These are phyloP conservation scores for Schlechtendalia chinensis DNA, from an alignment of 1,140 invertebrate genomes.

Conservation along the genomic window DNA sequence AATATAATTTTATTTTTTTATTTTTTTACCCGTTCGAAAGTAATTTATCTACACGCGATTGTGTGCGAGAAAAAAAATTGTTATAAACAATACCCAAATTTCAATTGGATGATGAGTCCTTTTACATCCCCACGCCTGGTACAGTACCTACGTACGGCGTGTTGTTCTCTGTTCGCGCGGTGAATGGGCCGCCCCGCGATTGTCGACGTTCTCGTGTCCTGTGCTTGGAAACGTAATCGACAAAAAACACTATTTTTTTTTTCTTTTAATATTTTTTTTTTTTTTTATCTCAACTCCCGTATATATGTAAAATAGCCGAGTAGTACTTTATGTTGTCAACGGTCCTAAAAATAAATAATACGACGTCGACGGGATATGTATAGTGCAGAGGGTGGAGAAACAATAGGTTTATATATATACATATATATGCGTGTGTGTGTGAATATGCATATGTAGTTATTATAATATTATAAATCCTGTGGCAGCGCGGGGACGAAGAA, in stretches of 20 bases:
- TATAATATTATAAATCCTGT: background rate
- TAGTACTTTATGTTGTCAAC: conserved; percentile 28
- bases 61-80: conserved; percentile 24
- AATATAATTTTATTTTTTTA: conserved; percentile 31
- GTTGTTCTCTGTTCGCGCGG: too few relatives aligned
- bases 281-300: background rate
- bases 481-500: background rate
- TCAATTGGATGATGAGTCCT: conserved; percentile 26
- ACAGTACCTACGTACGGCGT: background rate
- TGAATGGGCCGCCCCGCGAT: too few relatives aligned
- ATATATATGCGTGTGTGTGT: background rate
- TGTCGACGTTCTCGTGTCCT: background rate
- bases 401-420: background rate
- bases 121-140: background rate
- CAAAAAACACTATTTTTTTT: conserved; percentile 19
- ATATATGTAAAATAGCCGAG: conserved; percentile 26
- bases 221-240: background rate
- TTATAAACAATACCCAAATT: conserved; percentile 40
- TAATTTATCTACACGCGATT: background rate
- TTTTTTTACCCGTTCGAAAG: background rate
- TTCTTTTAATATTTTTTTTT: background rate
- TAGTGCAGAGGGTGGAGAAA: background rate
- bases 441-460: background rate
- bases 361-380: background rate
- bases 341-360: conserved; percentile 34